Percentiles rank a stretch among this genome's conserved stretches.
Evolutionary conservation across 2,888 invertebrate genomes (phyloP).

Genomic region (Ophion obscuratus): DNA sequence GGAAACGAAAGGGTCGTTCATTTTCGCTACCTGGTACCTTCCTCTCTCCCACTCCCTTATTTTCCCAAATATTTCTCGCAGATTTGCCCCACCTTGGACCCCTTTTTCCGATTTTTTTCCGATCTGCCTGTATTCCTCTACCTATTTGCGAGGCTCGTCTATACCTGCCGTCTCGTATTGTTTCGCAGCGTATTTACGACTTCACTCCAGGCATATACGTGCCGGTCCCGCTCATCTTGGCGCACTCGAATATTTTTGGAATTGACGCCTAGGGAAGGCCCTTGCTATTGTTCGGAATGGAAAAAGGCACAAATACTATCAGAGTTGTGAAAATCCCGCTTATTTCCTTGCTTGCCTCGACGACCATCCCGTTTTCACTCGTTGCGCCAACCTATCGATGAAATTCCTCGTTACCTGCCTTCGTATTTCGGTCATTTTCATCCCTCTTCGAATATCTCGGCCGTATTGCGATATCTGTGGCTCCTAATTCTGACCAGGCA

Average conservation of each 20-base stretch:
- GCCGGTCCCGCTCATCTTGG: neutral
- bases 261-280: neutral
- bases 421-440: neutral
- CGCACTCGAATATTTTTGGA: too few relatives aligned
- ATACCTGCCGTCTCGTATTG: neutral
- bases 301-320: neutral
- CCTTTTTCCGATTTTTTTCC: neutral
- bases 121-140: neutral
- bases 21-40: neutral
- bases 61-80: neutral
- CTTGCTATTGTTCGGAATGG: neutral
- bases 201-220: neutral
- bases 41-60: neutral
- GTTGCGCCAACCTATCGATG: neutral
- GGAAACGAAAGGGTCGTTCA: neutral
- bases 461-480: too few relatives aligned
- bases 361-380: neutral
- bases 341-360: neutral
- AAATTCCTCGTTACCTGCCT: neutral
- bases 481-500: neutral
- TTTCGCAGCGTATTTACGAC: neutral
- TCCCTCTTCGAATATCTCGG: neutral
- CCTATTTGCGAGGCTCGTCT: neutral
- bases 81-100: neutral
- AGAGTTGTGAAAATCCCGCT: neutral